A percentile compares a stretch with the other conserved stretches of the same genome.
Evolutionary conservation across 2,888 invertebrate genomes (phyloP).

Genomic region (Crossocerus cetratus): DNA sequence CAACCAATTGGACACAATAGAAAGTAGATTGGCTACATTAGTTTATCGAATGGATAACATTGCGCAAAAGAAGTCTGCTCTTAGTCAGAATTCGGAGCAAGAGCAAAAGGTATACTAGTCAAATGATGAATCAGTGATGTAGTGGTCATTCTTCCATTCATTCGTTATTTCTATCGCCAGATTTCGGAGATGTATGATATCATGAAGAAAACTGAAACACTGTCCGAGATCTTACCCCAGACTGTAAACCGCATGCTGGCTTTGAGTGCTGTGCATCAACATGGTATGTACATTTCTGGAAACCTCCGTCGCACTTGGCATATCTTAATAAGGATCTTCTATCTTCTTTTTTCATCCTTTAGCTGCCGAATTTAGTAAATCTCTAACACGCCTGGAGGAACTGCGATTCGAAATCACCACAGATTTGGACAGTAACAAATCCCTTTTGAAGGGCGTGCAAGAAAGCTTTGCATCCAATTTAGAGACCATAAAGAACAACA

Average conservation of each 20-base stretch:
- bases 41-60: conserved; percentile 87
- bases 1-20: conserved; percentile 89
- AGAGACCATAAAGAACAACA: conserved; percentile 87
- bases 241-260: conserved; percentile 91
- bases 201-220: conserved; percentile 90
- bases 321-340: conserved; percentile 22
- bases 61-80: conserved; percentile 78
- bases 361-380: conserved; percentile 93
- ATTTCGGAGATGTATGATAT: conserved; percentile 91
- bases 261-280: conserved; percentile 91
- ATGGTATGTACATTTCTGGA: conserved; percentile 82
- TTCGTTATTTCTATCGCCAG: conserved; percentile 73
- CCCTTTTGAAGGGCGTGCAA: conserved; percentile 87
- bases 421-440: conserved; percentile 88
- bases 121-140: too few species aligned
- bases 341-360: conserved; percentile 47
- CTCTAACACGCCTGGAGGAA: conserved; percentile 88
- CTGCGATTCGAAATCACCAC: conserved; percentile 85
- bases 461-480: conserved; percentile 89
- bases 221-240: conserved; percentile 87
- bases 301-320: background rate
- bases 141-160: too few species aligned
- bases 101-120: conserved; percentile 80
- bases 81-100: conserved; percentile 80
- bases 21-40: conserved; percentile 87